Evolutionary conservation across 2,797 vertebrate species (phyloP).

Genomic region (Linurgus olivaceus): DNA sequence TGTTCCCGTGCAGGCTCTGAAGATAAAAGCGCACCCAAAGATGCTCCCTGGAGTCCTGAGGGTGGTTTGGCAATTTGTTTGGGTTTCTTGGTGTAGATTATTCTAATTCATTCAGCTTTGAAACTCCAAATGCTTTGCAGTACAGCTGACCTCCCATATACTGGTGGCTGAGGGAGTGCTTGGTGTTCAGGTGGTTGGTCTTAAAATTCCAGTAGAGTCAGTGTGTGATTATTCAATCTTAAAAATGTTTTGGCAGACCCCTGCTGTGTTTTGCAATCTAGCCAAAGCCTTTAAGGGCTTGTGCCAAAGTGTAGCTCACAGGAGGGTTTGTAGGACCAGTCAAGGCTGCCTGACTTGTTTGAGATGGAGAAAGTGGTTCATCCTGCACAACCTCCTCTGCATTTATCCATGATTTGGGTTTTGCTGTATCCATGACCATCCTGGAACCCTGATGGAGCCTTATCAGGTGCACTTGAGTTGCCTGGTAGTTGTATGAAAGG

Average conservation of each 20-base stretch:
- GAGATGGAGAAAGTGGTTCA: background rate
- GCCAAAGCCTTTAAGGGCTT: background rate
- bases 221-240: background rate
- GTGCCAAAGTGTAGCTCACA: background rate
- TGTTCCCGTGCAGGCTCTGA: background rate
- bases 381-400: background rate
- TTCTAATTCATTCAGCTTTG: background rate
- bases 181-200: background rate
- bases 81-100: background rate
- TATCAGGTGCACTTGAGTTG: background rate
- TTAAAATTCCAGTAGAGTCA: background rate
- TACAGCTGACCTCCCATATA: background rate
- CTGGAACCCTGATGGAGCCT: background rate
- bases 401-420: fast-evolving
- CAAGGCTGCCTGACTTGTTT: background rate
- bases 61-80: background rate
- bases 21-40: background rate
- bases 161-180: background rate
- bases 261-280: background rate
- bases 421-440: background rate
- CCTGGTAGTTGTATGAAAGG: background rate
- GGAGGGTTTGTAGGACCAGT: background rate
- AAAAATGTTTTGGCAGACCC: background rate
- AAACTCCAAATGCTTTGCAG: background rate
- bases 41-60: background rate